Evolutionary conservation across 2,888 invertebrate species (phyloP).

Genomic region (Drosophila robusta): DNA sequence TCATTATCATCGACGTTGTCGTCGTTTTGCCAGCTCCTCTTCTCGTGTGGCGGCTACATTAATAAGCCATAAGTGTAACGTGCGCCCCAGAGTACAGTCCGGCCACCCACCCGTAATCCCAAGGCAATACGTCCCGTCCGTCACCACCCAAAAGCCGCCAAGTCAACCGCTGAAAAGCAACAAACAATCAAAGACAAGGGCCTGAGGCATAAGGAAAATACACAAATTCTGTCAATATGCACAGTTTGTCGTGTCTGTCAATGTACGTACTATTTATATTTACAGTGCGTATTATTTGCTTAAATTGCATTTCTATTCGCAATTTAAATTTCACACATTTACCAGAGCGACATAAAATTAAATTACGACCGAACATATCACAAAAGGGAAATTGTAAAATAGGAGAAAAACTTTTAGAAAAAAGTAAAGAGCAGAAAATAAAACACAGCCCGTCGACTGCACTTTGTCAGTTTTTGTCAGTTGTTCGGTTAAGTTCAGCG

Average conservation of each 20-base stretch:
- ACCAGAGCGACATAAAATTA: slow-evolving; percentile 25
- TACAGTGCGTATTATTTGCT: slow-evolving; percentile 7
- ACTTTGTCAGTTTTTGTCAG: slow-evolving; percentile 73
- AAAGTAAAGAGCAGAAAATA: slow-evolving; percentile 9
- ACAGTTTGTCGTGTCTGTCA: slow-evolving; percentile 32
- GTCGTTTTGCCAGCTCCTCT: slow-evolving; percentile 22
- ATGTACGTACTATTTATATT: slow-evolving; percentile 5
- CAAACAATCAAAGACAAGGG: slow-evolving; percentile 28
- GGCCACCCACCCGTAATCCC: slow-evolving; percentile 8
- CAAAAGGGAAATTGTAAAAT: slow-evolving; percentile 25
- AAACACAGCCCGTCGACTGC: slow-evolving; percentile 57
- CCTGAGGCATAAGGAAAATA: neutral
- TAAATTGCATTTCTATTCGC: slow-evolving; percentile 28
- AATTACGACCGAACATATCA: slow-evolving; percentile 37
- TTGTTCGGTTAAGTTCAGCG: slow-evolving; percentile 59
- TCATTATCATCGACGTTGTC: slow-evolving; percentile 23
- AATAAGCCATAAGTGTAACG: slow-evolving; percentile 58
- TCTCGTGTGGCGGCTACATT: slow-evolving; percentile 59
- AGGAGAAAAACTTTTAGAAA: slow-evolving; percentile 17
- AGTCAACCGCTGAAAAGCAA: slow-evolving; percentile 21
- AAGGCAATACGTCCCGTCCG: slow-evolving; percentile 1
- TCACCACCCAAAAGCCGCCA: slow-evolving; percentile 13
- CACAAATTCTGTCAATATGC: slow-evolving; percentile 22
- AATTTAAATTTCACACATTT: slow-evolving; percentile 48
- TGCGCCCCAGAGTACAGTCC: slow-evolving; percentile 15